Conservation (phyloP, 2,888 invertebrate genomes). For the Gymnoscelis rufifasciata region DNA sequence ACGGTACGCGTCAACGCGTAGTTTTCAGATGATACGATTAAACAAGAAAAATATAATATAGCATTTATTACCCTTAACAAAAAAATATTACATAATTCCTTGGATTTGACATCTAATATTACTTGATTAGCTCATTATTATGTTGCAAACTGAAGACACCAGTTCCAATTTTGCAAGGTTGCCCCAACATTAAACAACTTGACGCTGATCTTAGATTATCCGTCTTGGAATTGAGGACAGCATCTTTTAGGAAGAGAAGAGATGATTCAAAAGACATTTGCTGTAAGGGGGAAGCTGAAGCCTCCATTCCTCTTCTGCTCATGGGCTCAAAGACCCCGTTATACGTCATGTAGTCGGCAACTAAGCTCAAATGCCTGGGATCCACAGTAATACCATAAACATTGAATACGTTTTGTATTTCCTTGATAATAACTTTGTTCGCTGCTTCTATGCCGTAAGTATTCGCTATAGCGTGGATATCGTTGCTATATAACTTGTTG, state of each 20-base stretch:
- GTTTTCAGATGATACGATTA: no score
- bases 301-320: slow-evolving; percentile 93
- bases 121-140: slow-evolving; percentile 40
- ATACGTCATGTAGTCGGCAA: slow-evolving; percentile 99
- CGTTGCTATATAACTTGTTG: slow-evolving; percentile 92
- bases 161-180: slow-evolving; percentile 90
- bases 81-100: background rate
- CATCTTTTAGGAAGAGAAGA: slow-evolving; percentile 88
- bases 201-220: slow-evolving; percentile 92
- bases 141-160: slow-evolving; percentile 82
- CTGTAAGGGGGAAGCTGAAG: slow-evolving; percentile 95
- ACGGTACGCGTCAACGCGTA: no score
- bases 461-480: slow-evolving; percentile 92
- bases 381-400: slow-evolving; percentile 98
- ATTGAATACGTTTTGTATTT: slow-evolving; percentile 97
- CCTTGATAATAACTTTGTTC: slow-evolving; percentile 91
- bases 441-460: slow-evolving; percentile 99
- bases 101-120: slow-evolving; percentile 5
- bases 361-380: slow-evolving; percentile 92
- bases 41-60: background rate
- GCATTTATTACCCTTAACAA: slow-evolving; percentile 3
- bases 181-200: slow-evolving; percentile 91
- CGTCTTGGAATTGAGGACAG: slow-evolving; percentile 83
- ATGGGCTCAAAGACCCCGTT: slow-evolving; percentile 93
- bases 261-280: slow-evolving; percentile 99